phyloP scores from a whole-genome alignment of 2,888 invertebrate genomes.

The Sarcophaga subvicina region DNA sequence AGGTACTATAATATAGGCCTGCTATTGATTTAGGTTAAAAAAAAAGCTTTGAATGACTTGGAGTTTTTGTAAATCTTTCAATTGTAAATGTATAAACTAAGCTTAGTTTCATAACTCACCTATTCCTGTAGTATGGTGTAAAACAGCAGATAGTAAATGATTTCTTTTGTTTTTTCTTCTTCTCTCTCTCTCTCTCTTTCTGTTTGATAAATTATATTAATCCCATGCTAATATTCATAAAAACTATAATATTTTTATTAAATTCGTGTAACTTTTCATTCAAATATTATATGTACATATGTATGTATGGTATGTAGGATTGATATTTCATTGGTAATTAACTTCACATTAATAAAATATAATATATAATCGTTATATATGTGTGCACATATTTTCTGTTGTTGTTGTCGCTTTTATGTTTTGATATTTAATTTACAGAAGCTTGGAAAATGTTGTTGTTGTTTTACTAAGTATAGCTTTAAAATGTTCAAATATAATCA shows the following conservation, averaged over 20 bases:
- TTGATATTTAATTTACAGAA: slow-evolving; percentile 20
- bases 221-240: neutral
- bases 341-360: no score
- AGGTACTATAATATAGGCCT: no score
- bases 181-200: neutral
- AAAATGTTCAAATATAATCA: slow-evolving; percentile 14
- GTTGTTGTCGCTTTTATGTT: neutral
- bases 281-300: neutral
- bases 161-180: neutral
- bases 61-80: neutral
- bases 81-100: neutral
- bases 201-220: neutral
- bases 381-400: no score
- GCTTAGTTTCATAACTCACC: neutral
- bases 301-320: neutral
- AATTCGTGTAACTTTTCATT: neutral
- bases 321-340: neutral
- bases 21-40: no score
- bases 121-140: neutral
- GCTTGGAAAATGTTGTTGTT: slow-evolving; percentile 16
- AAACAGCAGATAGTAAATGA: neutral
- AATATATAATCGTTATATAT: no score
- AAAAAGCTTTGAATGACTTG: no score
- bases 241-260: no score
- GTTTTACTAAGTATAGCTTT: neutral